Evolutionary conservation across 2,113 vertebrate species (phyloP), one percentile per base, ranked within the genome.

Genomic region (Todiramphus chloris): DNA sequence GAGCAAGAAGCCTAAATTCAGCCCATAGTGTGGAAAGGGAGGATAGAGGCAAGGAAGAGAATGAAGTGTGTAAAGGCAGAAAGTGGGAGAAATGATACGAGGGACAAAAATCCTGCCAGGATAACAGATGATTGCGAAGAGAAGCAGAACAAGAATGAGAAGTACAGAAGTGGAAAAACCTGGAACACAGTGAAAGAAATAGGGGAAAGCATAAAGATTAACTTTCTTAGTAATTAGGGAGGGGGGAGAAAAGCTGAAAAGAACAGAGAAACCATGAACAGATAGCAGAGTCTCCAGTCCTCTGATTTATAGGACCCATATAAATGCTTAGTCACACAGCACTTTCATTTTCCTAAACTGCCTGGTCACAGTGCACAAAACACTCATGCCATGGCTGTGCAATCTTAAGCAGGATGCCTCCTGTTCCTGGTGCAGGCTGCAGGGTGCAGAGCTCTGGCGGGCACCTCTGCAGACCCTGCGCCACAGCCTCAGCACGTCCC

Each of bases 381-480:
- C 16, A 27, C 14, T 13, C 0, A 0, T 68, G 43, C 80, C n/a
- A 17, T 4, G 1, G 2, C 39, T 86, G 62, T 0, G 0, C 28
- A 31, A 41, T 13, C 30, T 62, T 28, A 6, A 4, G 30, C 41
- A 77, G 72, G 63, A 74, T 35, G 28, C 28, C 16, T 48, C 64
- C 21, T 0, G 0, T 23, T 48, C 60, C 39, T 9, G 13, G 30
- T 4, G 5, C 17, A 13, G 50, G 28, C 11, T 13, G 37, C 58
- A 13, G 50, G 28, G 13, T 13, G 37, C 58, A 39, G 66, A 20
- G 9, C 30, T 31, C 74, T 1, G 0, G 4, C 0, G 2, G 46
- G 13, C 2, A 2, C 16, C 20, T 44, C 55, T 3, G 9, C 33
- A 19, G 15, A 28, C 4, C 28, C 1, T 1, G 20, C 31, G 27